A percentile compares a stretch with the other conserved stretches of the same genome.
Conservation (phyloP, 2,888 invertebrate genomes). For the Leptinotarsa peninsularis region DNA sequence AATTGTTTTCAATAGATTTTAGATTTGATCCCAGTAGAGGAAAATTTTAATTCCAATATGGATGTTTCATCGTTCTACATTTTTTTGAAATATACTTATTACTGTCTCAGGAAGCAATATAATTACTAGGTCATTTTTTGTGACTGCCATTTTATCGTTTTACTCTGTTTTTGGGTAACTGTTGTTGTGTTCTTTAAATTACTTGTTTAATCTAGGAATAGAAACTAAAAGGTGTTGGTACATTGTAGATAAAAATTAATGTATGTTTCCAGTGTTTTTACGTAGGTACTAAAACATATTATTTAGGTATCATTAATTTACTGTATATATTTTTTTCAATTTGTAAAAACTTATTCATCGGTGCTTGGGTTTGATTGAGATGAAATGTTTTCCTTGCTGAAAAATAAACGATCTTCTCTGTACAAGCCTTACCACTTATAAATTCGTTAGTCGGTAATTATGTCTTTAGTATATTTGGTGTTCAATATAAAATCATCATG, state of each 20-base stretch:
- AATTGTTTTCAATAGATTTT: neutral
- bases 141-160: slow-evolving; percentile 1
- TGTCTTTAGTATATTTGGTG: too few relatives aligned
- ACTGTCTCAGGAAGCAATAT: neutral
- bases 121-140: neutral
- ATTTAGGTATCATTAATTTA: too few relatives aligned
- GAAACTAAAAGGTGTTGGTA: neutral
- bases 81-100: slow-evolving; percentile 3
- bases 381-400: too few relatives aligned
- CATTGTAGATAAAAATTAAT: neutral
- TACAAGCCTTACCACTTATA: too few relatives aligned
- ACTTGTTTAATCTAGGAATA: neutral
- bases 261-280: neutral
- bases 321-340: too few relatives aligned
- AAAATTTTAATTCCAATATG: neutral
- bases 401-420: too few relatives aligned
- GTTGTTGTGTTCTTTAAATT: neutral
- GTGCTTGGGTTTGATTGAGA: too few relatives aligned
- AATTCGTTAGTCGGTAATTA: too few relatives aligned
- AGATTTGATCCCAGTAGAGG: neutral
- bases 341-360: too few relatives aligned
- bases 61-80: neutral
- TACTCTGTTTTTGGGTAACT: neutral
- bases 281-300: too few relatives aligned
- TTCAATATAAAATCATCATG: too few relatives aligned